Conservation (phyloP, 1,140 invertebrate genomes). For the Drosophila willistoni region DNA sequence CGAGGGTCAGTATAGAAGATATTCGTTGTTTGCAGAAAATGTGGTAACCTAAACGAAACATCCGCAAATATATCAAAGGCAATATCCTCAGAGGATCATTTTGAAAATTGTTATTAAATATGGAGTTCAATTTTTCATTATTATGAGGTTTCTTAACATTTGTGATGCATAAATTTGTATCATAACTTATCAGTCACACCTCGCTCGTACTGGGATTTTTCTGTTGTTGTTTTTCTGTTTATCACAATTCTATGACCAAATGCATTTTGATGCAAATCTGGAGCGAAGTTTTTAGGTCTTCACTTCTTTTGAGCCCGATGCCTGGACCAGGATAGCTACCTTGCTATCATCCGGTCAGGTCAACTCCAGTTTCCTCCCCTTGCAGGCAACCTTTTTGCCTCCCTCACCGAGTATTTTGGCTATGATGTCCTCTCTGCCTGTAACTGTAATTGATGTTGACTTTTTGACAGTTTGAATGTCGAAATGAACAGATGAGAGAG, state of each 20-base stretch:
- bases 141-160: too few species aligned
- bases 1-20: not conserved
- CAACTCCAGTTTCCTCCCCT: constrained; percentile 23
- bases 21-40: too few species aligned
- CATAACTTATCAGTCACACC: constrained; percentile 14
- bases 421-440: constrained; percentile 60
- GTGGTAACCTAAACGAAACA: too few species aligned
- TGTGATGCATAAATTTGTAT: too few species aligned
- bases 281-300: constrained; percentile 56
- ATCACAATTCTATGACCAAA: constrained; percentile 46
- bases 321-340: not conserved
- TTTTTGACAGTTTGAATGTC: constrained; percentile 82
- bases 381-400: not conserved
- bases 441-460: constrained; percentile 81
- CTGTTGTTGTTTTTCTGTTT: constrained; percentile 24
- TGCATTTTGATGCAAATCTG: constrained; percentile 79
- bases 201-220: constrained; percentile 30
- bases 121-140: too few species aligned
- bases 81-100: too few species aligned
- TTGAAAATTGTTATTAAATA: too few species aligned
- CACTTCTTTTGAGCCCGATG: constrained; percentile 64
- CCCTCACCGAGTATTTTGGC: constrained; percentile 36
- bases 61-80: too few species aligned
- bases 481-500: constrained; percentile 68
- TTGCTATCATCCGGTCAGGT: not conserved